A percentile compares a stretch with the other conserved stretches of the same genome.
Evolutionary conservation across 1,140 invertebrate species (phyloP).

Genomic region (Anastrepha obliqua): DNA sequence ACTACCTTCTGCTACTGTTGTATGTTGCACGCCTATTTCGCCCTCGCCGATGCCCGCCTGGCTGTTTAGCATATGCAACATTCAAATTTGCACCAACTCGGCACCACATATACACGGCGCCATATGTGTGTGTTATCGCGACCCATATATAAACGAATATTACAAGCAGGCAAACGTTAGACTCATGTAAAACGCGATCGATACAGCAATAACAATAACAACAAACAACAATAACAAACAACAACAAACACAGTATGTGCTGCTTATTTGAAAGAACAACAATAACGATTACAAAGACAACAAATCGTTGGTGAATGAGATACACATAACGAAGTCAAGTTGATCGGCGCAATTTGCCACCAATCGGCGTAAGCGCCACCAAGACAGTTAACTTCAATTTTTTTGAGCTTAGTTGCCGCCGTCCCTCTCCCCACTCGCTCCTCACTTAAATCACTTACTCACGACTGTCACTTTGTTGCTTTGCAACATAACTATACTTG

Average conservation of each 20-base stretch:
- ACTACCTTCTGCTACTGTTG: background rate
- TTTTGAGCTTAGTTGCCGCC: background rate
- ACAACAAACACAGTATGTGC: background rate
- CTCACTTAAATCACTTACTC: background rate
- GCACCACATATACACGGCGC: no score
- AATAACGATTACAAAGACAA: background rate
- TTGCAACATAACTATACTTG: conserved; percentile 31
- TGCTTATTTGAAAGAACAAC: no score
- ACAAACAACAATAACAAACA: background rate
- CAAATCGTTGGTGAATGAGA: background rate
- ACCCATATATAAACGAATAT: conserved; percentile 14
- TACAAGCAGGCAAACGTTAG: background rate
- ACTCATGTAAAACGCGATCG: background rate
- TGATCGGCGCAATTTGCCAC: conserved; percentile 27
- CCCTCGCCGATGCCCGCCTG: background rate
- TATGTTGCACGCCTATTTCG: background rate
- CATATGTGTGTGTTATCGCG: background rate
- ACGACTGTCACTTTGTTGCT: background rate
- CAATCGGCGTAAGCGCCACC: background rate
- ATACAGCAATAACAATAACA: conserved; percentile 11
- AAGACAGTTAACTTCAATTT: conserved; percentile 8
- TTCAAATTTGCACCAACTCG: background rate
- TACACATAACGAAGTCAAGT: background rate
- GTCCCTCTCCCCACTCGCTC: background rate
- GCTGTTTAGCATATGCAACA: conserved; percentile 4